Evolutionary conservation across 1,140 invertebrate species (phyloP).

Genomic region (Leptestheria dahalacensis): DNA sequence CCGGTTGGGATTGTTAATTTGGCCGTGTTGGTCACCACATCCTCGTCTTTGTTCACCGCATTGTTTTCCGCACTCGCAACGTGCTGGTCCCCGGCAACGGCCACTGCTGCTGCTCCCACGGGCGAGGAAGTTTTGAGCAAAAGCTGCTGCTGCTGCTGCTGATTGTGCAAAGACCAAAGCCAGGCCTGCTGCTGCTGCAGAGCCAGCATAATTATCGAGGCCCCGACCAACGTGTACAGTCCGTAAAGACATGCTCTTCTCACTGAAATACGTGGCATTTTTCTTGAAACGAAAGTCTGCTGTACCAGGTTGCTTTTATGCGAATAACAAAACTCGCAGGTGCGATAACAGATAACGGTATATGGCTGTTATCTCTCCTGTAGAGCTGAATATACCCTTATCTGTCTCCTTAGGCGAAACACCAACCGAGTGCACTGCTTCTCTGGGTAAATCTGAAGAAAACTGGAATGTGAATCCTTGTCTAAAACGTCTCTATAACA

Average conservation of each 20-base stretch:
- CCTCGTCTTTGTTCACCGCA: background rate
- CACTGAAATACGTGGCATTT: slow-evolving; percentile 13
- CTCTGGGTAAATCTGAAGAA: too few species aligned
- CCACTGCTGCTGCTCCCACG: background rate
- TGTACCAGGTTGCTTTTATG: background rate
- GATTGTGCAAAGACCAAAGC: slow-evolving; percentile 4
- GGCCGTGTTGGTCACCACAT: background rate
- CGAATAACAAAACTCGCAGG: background rate
- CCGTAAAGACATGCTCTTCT: slow-evolving; percentile 5
- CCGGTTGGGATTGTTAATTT: background rate
- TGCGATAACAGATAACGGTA: background rate
- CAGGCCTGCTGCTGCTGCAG: slow-evolving; percentile 5
- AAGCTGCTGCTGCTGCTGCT: slow-evolving; percentile 1
- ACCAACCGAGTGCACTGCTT: too few species aligned
- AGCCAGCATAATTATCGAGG: slow-evolving; percentile 11
- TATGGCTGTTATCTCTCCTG: too few species aligned
- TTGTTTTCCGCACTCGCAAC: background rate
- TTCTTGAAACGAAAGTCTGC: background rate
- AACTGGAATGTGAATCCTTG: too few species aligned
- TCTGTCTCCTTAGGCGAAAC: too few species aligned
- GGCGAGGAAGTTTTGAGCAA: too few species aligned
- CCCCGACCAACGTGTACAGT: slow-evolving; percentile 10
- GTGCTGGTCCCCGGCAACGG: background rate
- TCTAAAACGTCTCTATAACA: too few species aligned
- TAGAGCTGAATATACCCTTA: too few species aligned